These are phyloP conservation scores for Etheostoma cragini DNA, from an alignment of 2,113 vertebrate genomes.

Conservation along the genomic window DNA sequence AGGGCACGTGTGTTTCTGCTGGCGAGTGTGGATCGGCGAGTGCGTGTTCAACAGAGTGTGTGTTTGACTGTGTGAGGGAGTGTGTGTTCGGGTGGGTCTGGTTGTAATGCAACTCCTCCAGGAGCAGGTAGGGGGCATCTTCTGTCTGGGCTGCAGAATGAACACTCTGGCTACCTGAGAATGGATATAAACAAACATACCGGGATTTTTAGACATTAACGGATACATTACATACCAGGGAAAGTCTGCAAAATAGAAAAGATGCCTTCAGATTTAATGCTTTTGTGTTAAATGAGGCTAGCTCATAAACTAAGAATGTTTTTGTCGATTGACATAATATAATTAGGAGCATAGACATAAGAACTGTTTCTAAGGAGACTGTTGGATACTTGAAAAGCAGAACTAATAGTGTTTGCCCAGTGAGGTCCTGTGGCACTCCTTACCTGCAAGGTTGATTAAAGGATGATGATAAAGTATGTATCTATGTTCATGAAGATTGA, in stretches of 20 bases:
- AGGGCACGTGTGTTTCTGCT: background rate
- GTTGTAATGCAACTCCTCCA: constrained; percentile 71
- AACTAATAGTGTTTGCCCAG: too few species aligned
- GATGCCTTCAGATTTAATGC: too few species aligned
- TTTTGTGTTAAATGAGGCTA: too few species aligned
- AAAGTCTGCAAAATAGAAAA: background rate
- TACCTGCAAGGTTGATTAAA: too few species aligned
- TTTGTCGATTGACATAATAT: too few species aligned
- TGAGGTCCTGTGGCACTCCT: too few species aligned
- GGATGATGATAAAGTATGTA: too few species aligned
- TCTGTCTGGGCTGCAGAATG: constrained; percentile 56
- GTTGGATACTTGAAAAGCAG: too few species aligned
- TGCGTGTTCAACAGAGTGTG: constrained; percentile 12
- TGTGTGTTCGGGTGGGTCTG: constrained; percentile 58
- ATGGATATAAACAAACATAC: background rate
- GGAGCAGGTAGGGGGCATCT: constrained; percentile 64
- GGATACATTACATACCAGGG: background rate
- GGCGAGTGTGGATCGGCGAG: background rate
- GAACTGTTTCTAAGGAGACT: too few species aligned
- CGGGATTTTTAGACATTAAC: background rate
- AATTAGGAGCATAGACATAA: too few species aligned
- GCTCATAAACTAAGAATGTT: too few species aligned
- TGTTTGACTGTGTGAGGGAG: constrained; percentile 32
- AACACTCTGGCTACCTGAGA: constrained; percentile 64
- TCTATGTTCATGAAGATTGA: too few species aligned